Base-by-base conservation (phyloP, 2,797 vertebrate species). In the Tadarida brasiliensis region DNA sequence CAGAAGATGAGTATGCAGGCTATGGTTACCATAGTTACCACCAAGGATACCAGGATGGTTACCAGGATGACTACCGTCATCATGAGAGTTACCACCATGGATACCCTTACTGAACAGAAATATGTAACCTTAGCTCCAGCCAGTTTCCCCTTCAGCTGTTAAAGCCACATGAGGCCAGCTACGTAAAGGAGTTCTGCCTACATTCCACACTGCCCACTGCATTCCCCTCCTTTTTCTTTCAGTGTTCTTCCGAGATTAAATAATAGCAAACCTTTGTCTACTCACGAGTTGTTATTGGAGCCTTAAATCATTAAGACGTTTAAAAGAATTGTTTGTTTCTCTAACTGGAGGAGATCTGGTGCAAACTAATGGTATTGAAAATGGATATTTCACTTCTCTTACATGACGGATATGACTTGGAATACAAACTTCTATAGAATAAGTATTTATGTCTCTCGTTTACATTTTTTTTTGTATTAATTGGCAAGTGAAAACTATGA, bases 1-100 rank as follows among this genome's bases (percentile, higher is more conserved):
- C 99, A 0, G 99, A 99, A 91, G 99, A 99, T 26, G 99, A 99
- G 97, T 99, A 99, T 3, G 99, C 99, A 6, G 99, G 99, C 91
- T 99, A 99, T 3, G 99, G 99, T 92, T 99, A 99, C 98, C 99
- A 99, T 95, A 99, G 99, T 90, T 99, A 99, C 93, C 98, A 99
- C 94, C 99, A 99, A 82, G 99, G 99, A 47, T 99, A 99, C 89
- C 99, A 99, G 71, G 99, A 99, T n/a, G 99, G 99, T 47, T 99
- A 99, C 96, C 99, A 99, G 97, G 99, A 99, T 33, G 99, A 99
- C 92, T 99, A 99, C 81, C 98, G 98, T 95, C 99, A 99, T 97
- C 99, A 98, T 24, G 98, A 98, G 86, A 98, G 98, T 96, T 98
- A 99, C 97, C 99, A 99, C 91, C 99, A 99, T 94, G 99, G 99